Conservation (phyloP, 1,140 invertebrate genomes). For the Danaus melanippus region DNA sequence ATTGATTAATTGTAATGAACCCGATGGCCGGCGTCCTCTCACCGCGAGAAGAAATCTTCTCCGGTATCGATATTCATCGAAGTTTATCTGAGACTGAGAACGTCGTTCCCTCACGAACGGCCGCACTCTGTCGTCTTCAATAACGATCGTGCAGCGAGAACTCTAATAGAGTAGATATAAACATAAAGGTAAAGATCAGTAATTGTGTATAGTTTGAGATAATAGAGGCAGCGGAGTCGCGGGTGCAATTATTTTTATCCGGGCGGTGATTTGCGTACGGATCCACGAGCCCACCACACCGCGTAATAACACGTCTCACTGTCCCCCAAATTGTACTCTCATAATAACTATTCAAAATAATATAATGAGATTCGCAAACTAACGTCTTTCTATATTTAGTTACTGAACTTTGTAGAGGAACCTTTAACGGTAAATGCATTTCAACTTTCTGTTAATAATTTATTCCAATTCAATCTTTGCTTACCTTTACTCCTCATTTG, state of each 20-base stretch:
- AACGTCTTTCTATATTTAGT: too few relatives aligned
- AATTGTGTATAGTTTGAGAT: constrained; percentile 65
- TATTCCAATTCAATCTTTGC: too few relatives aligned
- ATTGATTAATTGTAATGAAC: constrained; percentile 68
- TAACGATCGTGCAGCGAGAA: too few relatives aligned
- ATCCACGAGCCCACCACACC: constrained; percentile 3
- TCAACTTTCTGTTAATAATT: too few relatives aligned
- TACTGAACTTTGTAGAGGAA: too few relatives aligned
- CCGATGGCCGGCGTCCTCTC: constrained; percentile 28
- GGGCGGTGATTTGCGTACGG: constrained; percentile 55
- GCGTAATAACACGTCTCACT: constrained; percentile 43
- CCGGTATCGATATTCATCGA: not conserved
- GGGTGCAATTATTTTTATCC: constrained; percentile 59
- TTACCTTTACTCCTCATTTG: too few relatives aligned
- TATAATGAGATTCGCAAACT: constrained; percentile 3
- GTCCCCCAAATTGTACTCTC: constrained; percentile 29
- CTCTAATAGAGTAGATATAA: constrained; percentile 13
- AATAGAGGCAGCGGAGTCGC: constrained; percentile 43
- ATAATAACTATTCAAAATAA: constrained; percentile 8
- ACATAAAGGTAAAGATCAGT: constrained; percentile 30
- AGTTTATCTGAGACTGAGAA: too few relatives aligned
- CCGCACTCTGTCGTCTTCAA: too few relatives aligned
- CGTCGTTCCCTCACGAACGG: too few relatives aligned
- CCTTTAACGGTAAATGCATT: too few relatives aligned
- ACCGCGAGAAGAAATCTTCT: constrained; percentile 2